Conservation (phyloP, 2,888 invertebrate genomes). For the Amaurobius ferox region DNA sequence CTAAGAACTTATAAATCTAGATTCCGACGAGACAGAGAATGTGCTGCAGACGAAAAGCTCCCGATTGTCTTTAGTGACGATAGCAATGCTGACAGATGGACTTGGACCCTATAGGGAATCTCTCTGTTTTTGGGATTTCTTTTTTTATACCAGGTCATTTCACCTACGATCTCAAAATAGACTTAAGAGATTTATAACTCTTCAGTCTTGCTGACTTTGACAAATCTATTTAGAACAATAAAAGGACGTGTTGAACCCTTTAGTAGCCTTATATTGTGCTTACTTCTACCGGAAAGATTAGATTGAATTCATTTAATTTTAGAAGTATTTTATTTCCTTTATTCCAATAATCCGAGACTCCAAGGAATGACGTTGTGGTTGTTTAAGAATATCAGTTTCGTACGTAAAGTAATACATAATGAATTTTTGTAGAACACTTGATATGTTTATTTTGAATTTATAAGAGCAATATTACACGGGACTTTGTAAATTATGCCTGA, state of each 20-base stretch:
- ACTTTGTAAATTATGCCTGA: too few species aligned
- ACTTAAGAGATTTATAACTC: slow-evolving; percentile 72
- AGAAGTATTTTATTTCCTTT: too few species aligned
- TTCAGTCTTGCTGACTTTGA: slow-evolving; percentile 64
- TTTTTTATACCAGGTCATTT: slow-evolving; percentile 61
- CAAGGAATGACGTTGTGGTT: too few species aligned
- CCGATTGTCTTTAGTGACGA: slow-evolving; percentile 66
- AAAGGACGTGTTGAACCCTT: background rate
- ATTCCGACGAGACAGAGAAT: slow-evolving; percentile 17
- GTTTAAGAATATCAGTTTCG: too few species aligned
- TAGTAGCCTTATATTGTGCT: background rate
- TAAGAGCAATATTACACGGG: too few species aligned
- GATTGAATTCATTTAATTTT: background rate
- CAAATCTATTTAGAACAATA: slow-evolving; percentile 51
- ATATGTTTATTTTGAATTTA: too few species aligned
- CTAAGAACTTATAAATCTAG: slow-evolving; percentile 39
- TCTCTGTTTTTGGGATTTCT: slow-evolving; percentile 33
- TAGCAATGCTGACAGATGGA: slow-evolving; percentile 67
- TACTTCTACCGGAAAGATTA: background rate
- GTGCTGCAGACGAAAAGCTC: slow-evolving; percentile 36
- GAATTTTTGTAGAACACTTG: too few species aligned
- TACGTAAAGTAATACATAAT: too few species aligned
- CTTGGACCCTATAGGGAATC: slow-evolving; percentile 33
- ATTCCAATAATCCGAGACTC: too few species aligned
- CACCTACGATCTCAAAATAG: slow-evolving; percentile 68